Evolutionary conservation across 2,888 invertebrate genomes (phyloP), one percentile per base, ranked within the genome.

Genomic region (Neria commutata): DNA sequence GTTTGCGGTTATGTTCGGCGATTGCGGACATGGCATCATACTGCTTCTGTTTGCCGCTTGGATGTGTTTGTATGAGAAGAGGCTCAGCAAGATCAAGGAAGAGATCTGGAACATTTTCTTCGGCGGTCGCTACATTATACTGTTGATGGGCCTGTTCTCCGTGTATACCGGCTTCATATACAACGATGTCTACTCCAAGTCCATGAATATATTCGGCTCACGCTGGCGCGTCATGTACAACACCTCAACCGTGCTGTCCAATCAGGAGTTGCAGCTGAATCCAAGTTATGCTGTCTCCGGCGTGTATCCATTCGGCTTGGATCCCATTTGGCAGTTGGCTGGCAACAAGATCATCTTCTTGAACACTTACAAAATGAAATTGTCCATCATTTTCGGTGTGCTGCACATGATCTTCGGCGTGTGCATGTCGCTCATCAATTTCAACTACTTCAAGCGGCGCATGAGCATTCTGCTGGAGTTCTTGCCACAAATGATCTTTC

Each of bases 41-140:
- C 88, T 98, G 88, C 84, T 90, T 3, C 66, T 89, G 16, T 93
- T 94, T 77, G 95, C 89, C 1, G 82, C 84, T 0, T 94, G 88
- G 86, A 89, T 98, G 90, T 88, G 94, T 21, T 64, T 89, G 40
- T 87, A 85, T 63, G 97, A 98, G 80, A 91, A 90, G 62, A 86
- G 88, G 54, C 83, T 96, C 53, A 78, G 84, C n/a, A 85, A 87
- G 73, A 85, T 87, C 11, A 86, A 82, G 73, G 90, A 87, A 77
- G 93, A 95, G 91, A 97, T 98, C 66, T 97, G 95, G 91, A 93
- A 89, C 77, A 97, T 96, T 68, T 97, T 98, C 86, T 98, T 98
- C 82, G 93, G 93, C 64, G 98, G 98, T 1, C 92, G 99, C 51
- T 99, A 99, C 84, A 95, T 99, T 63, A 92, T 99, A 54, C 85